Conservation (phyloP, 1,140 invertebrate species). For the Melitaea cinxia region DNA sequence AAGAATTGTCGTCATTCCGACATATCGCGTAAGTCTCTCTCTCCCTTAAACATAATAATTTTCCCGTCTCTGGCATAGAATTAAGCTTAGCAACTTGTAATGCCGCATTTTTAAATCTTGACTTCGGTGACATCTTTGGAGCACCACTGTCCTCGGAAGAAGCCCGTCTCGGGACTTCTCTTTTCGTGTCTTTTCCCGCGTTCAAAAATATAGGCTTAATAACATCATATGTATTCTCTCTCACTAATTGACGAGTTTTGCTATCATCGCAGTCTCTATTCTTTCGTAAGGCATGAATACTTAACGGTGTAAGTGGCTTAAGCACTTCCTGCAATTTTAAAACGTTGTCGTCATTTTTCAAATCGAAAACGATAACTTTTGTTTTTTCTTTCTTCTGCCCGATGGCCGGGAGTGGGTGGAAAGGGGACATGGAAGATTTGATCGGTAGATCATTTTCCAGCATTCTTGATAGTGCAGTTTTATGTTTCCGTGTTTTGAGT, state of each 20-base stretch:
- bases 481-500: slow-evolving; percentile 58
- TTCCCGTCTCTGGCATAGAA: slow-evolving; percentile 65
- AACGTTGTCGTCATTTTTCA: slow-evolving; percentile 52
- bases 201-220: slow-evolving; percentile 67
- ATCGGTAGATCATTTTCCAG: slow-evolving; percentile 64
- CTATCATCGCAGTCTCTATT: slow-evolving; percentile 46
- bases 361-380: slow-evolving; percentile 69
- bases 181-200: slow-evolving; percentile 50
- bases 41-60: slow-evolving; percentile 67
- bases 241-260: slow-evolving; percentile 60
- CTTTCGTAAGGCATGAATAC: slow-evolving; percentile 58
- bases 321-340: slow-evolving; percentile 64
- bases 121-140: slow-evolving; percentile 59
- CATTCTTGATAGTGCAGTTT: slow-evolving; percentile 71
- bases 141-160: slow-evolving; percentile 27
- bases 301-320: slow-evolving; percentile 63
- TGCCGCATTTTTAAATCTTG: slow-evolving; percentile 72
- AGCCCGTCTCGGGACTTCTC: slow-evolving; percentile 36
- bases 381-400: slow-evolving; percentile 65
- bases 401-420: slow-evolving; percentile 76
- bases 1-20: slow-evolving; percentile 48
- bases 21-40: slow-evolving; percentile 53
- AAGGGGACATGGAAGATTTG: slow-evolving; percentile 70
- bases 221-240: slow-evolving; percentile 76
- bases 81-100: slow-evolving; percentile 65